These are phyloP conservation scores for Eupithecia subumbrata DNA, from an alignment of 2,888 invertebrate species.

Conservation along the genomic window DNA sequence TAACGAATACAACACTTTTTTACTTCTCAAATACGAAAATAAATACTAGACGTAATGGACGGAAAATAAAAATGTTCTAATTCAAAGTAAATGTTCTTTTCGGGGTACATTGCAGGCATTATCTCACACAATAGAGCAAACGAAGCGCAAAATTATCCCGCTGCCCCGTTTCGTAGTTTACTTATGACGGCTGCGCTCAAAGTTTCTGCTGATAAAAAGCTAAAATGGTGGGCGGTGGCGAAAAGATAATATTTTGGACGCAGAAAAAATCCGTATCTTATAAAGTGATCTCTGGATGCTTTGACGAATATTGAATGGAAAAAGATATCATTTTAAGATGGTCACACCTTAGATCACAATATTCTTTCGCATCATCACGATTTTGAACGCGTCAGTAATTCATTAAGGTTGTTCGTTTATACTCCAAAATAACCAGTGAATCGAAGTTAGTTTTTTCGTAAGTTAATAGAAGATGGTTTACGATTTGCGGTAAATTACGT, in stretches of 20 bases:
- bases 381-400: not conserved
- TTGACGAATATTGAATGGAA: not conserved
- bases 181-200: conserved; percentile 77
- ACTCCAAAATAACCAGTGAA: not conserved
- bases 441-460: not conserved
- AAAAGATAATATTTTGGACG: not conserved
- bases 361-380: not conserved
- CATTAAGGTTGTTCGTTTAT: not conserved
- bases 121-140: conserved; percentile 71
- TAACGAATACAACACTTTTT: not conserved
- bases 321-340: not conserved
- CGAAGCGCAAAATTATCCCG: conserved; percentile 78
- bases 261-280: not conserved
- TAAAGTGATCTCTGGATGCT: not conserved
- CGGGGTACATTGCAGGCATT: conserved; percentile 36
- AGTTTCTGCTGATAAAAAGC: conserved; percentile 78
- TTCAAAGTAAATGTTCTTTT: conserved; percentile 1
- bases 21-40: not conserved
- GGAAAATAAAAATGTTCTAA: not conserved
- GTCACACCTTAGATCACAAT: not conserved
- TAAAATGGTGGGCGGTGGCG: conserved; percentile 67
- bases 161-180: conserved; percentile 67
- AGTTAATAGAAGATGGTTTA: not conserved
- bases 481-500: not conserved
- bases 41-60: not conserved